A percentile compares a stretch with the other conserved stretches of the same genome.
Conservation (phyloP, 2,113 vertebrate genomes). For the Caranx melampygus region DNA sequence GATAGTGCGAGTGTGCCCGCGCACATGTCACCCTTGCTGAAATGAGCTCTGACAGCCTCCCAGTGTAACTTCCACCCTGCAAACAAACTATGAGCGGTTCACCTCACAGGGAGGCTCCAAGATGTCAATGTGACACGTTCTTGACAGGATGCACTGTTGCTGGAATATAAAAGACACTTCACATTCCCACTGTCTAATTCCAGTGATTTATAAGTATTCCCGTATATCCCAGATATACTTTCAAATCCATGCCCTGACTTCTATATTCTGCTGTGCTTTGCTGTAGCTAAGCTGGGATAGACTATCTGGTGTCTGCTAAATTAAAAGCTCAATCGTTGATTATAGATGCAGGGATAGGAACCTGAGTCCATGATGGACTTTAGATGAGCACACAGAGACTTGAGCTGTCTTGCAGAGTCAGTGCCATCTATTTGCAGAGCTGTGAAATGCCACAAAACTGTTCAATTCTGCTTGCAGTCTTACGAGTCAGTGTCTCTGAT, state of each 20-base stretch:
- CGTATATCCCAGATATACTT: conserved; percentile 28
- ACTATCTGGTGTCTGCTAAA: conserved; percentile 15
- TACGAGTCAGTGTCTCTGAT: conserved; percentile 48
- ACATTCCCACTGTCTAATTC: conserved; percentile 37
- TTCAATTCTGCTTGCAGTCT: conserved; percentile 17
- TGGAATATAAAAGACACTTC: conserved; percentile 46
- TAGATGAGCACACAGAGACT: background rate
- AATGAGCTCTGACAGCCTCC: conserved; percentile 74
- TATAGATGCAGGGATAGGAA: conserved; percentile 7
- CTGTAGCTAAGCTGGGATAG: background rate
- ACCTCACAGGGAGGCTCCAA: conserved; percentile 55
- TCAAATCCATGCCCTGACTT: conserved; percentile 6
- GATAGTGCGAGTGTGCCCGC: conserved; percentile 66
- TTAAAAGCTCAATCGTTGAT: conserved; percentile 12
- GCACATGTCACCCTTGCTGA: conserved; percentile 64
- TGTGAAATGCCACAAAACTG: conserved; percentile 44
- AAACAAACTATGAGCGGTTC: conserved; percentile 60
- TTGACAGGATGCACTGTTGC: conserved; percentile 56
- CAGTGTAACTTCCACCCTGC: conserved; percentile 52
- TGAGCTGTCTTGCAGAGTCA: conserved; percentile 11
- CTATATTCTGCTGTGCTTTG: conserved; percentile 14
- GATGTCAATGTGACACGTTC: conserved; percentile 60
- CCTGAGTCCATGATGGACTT: conserved; percentile 6
- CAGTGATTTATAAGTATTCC: conserved; percentile 27
- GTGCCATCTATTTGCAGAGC: conserved; percentile 19